These are phyloP conservation scores for Maccullochella peelii DNA, from an alignment of 2,113 vertebrate genomes.

Conservation along the genomic window DNA sequence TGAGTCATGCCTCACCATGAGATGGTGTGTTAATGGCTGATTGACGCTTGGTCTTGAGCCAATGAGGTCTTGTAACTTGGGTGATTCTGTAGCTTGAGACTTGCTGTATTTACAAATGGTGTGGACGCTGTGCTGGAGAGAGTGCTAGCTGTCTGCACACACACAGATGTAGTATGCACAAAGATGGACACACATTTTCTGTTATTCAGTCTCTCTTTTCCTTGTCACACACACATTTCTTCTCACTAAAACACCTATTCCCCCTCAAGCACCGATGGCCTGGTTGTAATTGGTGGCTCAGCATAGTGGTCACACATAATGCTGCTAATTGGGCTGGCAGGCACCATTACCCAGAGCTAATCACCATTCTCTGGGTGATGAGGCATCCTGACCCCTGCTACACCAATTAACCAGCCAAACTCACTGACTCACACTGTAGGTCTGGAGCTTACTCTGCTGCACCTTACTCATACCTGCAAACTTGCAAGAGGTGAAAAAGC, in stretches of 20 bases:
- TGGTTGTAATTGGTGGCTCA: constrained; percentile 72
- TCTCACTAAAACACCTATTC: constrained; percentile 19
- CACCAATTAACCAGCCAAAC: constrained; percentile 68
- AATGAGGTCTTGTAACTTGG: constrained; percentile 56
- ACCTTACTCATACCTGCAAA: no score
- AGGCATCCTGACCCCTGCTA: constrained; percentile 53
- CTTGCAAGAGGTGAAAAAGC: no score
- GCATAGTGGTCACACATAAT: constrained; percentile 74
- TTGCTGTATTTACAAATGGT: constrained; percentile 60
- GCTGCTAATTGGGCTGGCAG: constrained; percentile 78
- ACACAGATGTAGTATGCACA: background rate
- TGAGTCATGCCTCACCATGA: constrained; percentile 29
- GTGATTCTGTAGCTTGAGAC: constrained; percentile 46
- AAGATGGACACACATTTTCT: background rate
- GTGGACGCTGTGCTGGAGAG: constrained; percentile 38
- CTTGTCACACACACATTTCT: background rate
- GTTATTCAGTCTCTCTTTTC: background rate
- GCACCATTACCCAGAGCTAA: constrained; percentile 77
- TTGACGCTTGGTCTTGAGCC: constrained; percentile 46
- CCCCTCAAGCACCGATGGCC: constrained; percentile 4
- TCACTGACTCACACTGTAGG: constrained; percentile 19
- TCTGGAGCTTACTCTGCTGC: background rate
- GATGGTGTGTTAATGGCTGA: constrained; percentile 55
- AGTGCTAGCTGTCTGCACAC: constrained; percentile 24
- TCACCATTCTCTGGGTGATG: constrained; percentile 70